Base-by-base conservation (phyloP, 2,888 invertebrate genomes). In the Metopia argyrocephala region DNA sequence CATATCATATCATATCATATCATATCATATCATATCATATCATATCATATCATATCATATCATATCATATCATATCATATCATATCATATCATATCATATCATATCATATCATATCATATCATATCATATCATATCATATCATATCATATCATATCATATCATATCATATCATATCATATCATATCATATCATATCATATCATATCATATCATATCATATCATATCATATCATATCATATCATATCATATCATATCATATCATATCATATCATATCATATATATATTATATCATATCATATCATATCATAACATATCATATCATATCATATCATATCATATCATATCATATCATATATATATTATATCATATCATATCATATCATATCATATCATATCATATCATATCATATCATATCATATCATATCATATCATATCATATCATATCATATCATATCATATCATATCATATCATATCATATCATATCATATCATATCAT, bases 251-350 rank as follows among this genome's bases (percentile, higher is more conserved):
- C 62, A 62, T 62, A 20, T 62, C 45, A 62, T 62, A 45, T 62
- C 62, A 62, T 62, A 20, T 62, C 46, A 45, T 62, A 45, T 62
- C 45, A 62, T 62, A 27, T 62, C 62, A 38, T 62, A 62, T 45
- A 50, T 21, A 66, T 66, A 66, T 66, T 52, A 66, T 66, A 25
- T 66, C 66, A 66, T 64, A 64, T 64, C 64, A 64, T 66, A 25
- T 66, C 66, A 50, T 52, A 50, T 66, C 52, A 66, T 66, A 25
- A 50, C 66, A 66, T 66, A 66, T 50, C 50, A 50, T 50, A 50
- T 50, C 50, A 50, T 50, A 50, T 50, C 50, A 50, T 50, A 61
- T 31, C 38, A 61, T 18, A 61, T 59, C 18, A 31, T 21, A 28
- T 28, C 28, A n/a, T n/a, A 59, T 21, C 27, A 59, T 28, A 27